phyloP scores from a whole-genome alignment of 2,888 invertebrate species.

The Macrophya annulata region DNA sequence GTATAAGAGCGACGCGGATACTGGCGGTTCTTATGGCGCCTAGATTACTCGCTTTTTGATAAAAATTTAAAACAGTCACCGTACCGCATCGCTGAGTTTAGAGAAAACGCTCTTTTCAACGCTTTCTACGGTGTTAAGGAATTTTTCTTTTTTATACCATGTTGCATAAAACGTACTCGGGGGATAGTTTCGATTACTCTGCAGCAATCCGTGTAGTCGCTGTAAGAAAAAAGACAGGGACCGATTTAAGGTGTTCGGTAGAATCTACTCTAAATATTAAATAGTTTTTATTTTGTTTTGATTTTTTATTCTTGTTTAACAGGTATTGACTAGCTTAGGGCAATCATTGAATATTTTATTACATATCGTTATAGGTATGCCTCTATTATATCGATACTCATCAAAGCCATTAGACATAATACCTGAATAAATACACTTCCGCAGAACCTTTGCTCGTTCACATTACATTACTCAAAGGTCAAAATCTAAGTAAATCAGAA shows the following conservation, averaged over 20 bases:
- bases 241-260: not conserved
- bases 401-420: not conserved
- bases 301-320: not conserved
- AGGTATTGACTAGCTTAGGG: not conserved
- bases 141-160: not conserved
- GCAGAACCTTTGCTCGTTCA: not conserved
- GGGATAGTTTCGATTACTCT: not conserved
- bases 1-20: not conserved
- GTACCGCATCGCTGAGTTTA: slow-evolving; percentile 7
- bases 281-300: not conserved
- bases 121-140: slow-evolving; percentile 30
- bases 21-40: no score
- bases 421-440: slow-evolving; percentile 10
- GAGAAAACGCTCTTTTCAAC: slow-evolving; percentile 30
- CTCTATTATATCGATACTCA: not conserved
- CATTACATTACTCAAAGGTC: not conserved
- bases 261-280: not conserved
- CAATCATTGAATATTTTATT: slow-evolving; percentile 2
- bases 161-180: not conserved
- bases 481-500: not conserved
- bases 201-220: not conserved
- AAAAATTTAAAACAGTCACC: not conserved
- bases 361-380: not conserved
- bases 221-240: not conserved
- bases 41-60: not conserved